Percentiles rank a stretch among this genome's conserved stretches.
These are phyloP conservation scores for Aradus depressus DNA, from an alignment of 2,888 invertebrate genomes.

Conservation along the genomic window DNA sequence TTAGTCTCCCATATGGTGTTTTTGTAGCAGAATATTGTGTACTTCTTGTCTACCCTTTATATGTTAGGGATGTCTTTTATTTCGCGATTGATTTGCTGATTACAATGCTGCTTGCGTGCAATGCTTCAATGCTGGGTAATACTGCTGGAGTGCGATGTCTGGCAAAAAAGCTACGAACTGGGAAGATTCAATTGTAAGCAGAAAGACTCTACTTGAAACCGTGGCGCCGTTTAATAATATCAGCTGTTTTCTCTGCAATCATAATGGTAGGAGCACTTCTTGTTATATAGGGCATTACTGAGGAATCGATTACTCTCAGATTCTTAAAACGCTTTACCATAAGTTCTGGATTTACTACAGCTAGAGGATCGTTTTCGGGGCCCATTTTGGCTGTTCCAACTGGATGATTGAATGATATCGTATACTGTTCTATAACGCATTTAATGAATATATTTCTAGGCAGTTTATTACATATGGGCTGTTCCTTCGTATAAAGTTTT, in stretches of 20 bases:
- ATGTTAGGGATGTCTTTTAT: no score
- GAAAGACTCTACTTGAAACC: no score
- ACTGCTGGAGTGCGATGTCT: no score
- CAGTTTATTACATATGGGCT: constrained; percentile 3
- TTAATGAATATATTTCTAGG: constrained; percentile 19
- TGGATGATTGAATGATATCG: constrained; percentile 33
- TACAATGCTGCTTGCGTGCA: no score
- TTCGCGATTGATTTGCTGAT: no score
- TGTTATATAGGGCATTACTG: constrained; percentile 35
- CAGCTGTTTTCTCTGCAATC: constrained; percentile 35
- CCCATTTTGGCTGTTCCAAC: constrained; percentile 35
- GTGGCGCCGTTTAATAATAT: constrained; percentile 27
- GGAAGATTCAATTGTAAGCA: no score
- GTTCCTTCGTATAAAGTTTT: constrained; percentile 1
- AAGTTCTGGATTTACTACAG: constrained; percentile 32
- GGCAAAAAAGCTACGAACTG: no score
- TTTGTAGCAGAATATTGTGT: no score
- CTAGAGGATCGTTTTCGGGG: constrained; percentile 28
- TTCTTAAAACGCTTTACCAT: constrained; percentile 32
- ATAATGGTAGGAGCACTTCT: constrained; percentile 35
- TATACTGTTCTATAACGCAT: constrained; percentile 53
- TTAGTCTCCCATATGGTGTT: no score
- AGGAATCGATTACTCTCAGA: constrained; percentile 36
- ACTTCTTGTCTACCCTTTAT: no score
- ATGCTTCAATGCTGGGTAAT: no score